phyloP scores from a whole-genome alignment of 2,888 invertebrate genomes.

The Hyposoter didymator region DNA sequence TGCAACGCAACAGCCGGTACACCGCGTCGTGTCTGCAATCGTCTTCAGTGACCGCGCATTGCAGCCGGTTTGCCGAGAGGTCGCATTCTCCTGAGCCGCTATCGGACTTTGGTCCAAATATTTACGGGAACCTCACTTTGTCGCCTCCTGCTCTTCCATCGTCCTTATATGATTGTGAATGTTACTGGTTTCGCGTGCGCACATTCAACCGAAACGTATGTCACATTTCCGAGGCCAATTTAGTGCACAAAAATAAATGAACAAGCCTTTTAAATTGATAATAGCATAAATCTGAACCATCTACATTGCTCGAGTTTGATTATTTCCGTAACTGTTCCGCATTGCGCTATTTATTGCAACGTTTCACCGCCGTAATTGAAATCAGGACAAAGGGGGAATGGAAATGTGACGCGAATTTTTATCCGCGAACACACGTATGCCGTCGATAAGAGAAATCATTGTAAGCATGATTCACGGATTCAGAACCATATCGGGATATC shows the following conservation, averaged over 20 bases:
- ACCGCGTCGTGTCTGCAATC: conserved; percentile 42
- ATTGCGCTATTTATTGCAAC: neutral
- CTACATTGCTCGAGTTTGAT: neutral
- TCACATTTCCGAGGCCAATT: neutral
- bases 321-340: neutral
- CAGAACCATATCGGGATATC: conserved; percentile 54
- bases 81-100: conserved; percentile 60
- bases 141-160: neutral
- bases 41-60: conserved; percentile 48
- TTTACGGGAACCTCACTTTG: conserved; percentile 71
- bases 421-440: neutral
- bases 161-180: conserved; percentile 36
- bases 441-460: conserved; percentile 5
- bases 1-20: conserved; percentile 38
- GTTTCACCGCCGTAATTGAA: neutral
- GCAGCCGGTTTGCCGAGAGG: conserved; percentile 48
- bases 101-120: conserved; percentile 77
- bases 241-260: neutral
- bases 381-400: neutral
- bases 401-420: conserved; percentile 14
- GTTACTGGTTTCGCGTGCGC: neutral
- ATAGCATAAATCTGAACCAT: neutral
- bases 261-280: neutral
- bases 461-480: conserved; percentile 55
- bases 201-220: conserved; percentile 7